These are phyloP conservation scores for Aythya fuligula DNA, from an alignment of 2,797 vertebrate species.

Conservation along the genomic window DNA sequence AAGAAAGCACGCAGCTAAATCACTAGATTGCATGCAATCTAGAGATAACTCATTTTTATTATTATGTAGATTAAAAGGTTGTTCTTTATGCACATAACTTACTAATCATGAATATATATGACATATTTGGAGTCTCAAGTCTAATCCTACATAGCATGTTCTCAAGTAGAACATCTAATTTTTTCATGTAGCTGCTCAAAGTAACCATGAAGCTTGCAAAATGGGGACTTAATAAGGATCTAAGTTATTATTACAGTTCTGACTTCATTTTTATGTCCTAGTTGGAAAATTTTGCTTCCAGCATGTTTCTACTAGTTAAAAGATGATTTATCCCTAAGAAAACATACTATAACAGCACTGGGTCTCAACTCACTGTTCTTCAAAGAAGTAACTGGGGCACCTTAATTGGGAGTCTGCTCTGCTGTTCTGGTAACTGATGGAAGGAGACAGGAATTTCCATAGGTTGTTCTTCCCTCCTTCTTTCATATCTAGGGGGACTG, in stretches of 20 bases:
- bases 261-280: conserved; percentile 30
- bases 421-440: not conserved
- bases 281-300: conserved; percentile 12
- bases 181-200: not conserved
- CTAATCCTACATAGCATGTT: not conserved
- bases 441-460: not conserved
- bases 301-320: not conserved
- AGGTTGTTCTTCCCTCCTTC: not conserved
- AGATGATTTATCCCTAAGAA: not conserved
- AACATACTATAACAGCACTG: not conserved
- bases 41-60: conserved; percentile 1
- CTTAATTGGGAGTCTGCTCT: not conserved
- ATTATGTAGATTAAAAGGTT: not conserved
- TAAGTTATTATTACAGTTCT: conserved; percentile 12
- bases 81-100: not conserved
- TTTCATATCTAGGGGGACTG: not conserved
- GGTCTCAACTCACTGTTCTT: not conserved
- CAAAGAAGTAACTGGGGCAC: not conserved
- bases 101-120: not conserved
- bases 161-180: not conserved
- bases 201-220: not conserved
- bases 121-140: not conserved
- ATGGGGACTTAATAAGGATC: conserved; percentile 11
- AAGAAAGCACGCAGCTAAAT: not conserved
- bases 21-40: not conserved